Conservation (phyloP, 2,113 vertebrate genomes). For the Corythaixoides concolor region DNA sequence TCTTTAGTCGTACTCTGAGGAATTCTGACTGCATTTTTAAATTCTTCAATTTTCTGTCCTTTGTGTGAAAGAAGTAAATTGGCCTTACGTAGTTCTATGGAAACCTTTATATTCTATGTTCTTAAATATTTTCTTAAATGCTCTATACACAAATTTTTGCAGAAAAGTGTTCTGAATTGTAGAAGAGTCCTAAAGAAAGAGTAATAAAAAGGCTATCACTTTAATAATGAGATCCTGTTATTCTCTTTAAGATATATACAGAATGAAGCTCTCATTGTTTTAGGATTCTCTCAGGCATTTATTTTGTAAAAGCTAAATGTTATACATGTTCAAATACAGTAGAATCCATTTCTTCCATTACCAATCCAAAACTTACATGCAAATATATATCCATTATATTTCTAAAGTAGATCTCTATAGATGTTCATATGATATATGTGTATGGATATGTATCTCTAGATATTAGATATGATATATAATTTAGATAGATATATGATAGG, state of each 20-base stretch:
- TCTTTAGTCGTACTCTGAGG: background rate
- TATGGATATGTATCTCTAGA: background rate
- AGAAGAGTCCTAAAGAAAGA: background rate
- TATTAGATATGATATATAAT: background rate
- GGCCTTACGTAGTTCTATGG: background rate
- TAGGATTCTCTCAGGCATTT: background rate
- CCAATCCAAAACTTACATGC: background rate
- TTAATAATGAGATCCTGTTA: background rate
- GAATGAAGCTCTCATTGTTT: background rate
- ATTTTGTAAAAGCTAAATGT: background rate
- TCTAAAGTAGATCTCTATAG: background rate
- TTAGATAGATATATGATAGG: background rate
- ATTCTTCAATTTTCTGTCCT: background rate
- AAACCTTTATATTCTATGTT: background rate
- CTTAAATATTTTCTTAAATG: background rate
- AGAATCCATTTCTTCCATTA: background rate
- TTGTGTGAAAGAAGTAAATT: background rate
- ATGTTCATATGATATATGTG: background rate
- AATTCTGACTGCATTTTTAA: background rate
- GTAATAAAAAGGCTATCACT: background rate
- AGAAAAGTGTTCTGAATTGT: background rate
- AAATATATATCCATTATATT: background rate
- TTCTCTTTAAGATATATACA: background rate
- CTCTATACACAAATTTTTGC: background rate
- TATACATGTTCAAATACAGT: background rate